Evolutionary conservation across 2,113 vertebrate species (phyloP).

Genomic region (Periophthalmodon schlosseri): DNA sequence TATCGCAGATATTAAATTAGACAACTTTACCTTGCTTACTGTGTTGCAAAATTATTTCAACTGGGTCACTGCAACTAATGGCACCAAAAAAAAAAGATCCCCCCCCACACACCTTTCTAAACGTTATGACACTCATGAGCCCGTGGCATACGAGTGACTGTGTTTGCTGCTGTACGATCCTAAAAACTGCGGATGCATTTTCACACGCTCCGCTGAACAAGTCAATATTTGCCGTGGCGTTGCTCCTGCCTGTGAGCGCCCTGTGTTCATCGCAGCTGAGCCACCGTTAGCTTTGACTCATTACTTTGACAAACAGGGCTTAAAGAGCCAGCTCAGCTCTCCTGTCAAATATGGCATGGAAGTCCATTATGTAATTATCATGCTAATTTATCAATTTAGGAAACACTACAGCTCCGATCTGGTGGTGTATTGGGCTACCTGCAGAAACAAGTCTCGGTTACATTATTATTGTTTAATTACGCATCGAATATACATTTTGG

Average conservation of each 20-base stretch:
- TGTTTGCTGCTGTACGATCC: conserved; percentile 13
- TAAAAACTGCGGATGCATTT: conserved; percentile 28
- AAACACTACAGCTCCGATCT: not conserved
- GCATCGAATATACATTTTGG: too few species aligned
- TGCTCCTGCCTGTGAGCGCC: conserved; percentile 20
- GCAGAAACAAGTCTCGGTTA: too few species aligned
- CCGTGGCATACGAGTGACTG: not conserved
- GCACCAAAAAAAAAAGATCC: too few species aligned
- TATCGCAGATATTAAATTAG: too few species aligned
- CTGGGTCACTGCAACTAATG: too few species aligned
- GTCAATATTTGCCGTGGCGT: conserved; percentile 50
- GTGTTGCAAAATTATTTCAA: too few species aligned
- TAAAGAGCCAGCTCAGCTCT: not conserved
- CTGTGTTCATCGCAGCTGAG: not conserved
- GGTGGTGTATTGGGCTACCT: not conserved
- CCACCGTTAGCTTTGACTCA: not conserved
- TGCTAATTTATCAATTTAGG: not conserved
- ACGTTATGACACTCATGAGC: not conserved
- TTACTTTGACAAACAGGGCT: not conserved
- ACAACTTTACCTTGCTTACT: too few species aligned
- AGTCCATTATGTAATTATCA: not conserved
- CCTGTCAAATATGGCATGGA: not conserved
- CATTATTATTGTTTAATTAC: too few species aligned
- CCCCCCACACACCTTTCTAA: too few species aligned
- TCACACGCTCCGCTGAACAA: conserved; percentile 23